Base-by-base conservation (phyloP, 53 echinoderm and acorn worm species). In the Arbacia lixula region DNA sequence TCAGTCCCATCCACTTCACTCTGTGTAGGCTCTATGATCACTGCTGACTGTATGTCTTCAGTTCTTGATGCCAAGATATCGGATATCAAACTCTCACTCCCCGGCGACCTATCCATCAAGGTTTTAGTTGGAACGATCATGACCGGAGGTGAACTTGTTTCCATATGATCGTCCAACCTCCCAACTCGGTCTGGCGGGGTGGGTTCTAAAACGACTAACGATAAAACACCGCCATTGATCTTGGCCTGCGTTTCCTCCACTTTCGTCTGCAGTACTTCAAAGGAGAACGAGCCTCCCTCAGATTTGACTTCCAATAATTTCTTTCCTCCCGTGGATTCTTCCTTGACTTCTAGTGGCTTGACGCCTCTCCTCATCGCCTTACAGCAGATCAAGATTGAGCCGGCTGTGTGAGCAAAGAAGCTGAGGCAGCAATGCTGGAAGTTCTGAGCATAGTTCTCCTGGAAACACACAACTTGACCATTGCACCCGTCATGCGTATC, bases 371-470 rank as follows among this genome's bases (percentile, higher is more conserved):
- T 37, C 39, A 78, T 12, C 17, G 78, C 78, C 78, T 58, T 56
- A 40, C 78, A 78, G 39, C 78, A 78, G 21, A 78, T 12, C 6
- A 78, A 41, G 28, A 78, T 78, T 0, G 78, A 78, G 9, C 78
- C 78, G 58, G 88, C 83, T 6, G 88, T 83, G 11, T 88, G 88
- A 14, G 88, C 88, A 43, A 88, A 71, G 36, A 88, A 71, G 69
- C 82, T 60, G 17, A 88, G 36, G 63, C 88, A 88, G 67, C 88
- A 88, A 49, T 88, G 82, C 25, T 82, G 88, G 19, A 68, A 83
- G 16, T 26, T 71, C 0, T 49, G 32, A 60, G 82, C 60, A 52
- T 88, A 88, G 28, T 88, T 36, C 19, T 53, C 60, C 37, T 71
- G 68, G 17, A n/a, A 40, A 37, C 88, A 88, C 14, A 88, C 64